Evolutionary conservation across 2,797 vertebrate genomes (phyloP).

Genomic region (Acanthopagrus latus): DNA sequence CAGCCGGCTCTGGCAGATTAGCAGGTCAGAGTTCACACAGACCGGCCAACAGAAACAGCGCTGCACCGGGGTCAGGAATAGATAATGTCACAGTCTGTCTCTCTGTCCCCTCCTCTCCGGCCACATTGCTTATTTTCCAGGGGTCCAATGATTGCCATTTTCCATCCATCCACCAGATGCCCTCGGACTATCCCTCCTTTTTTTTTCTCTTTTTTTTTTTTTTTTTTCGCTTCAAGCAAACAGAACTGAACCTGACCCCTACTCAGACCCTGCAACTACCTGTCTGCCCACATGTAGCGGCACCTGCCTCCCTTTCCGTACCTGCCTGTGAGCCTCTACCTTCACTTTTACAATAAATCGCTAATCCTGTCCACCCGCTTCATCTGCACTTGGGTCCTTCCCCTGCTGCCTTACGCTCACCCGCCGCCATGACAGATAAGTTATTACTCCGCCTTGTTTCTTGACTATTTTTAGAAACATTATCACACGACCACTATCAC

Average conservation of each 20-base stretch:
- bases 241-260: not conserved
- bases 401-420: not conserved
- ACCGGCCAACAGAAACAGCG: not conserved
- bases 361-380: not conserved
- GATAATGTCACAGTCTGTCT: not conserved
- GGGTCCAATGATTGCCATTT: not conserved
- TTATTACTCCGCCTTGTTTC: not conserved
- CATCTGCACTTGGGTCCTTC: not conserved
- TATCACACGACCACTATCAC: not conserved
- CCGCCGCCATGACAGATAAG: not conserved
- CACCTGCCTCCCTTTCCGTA: not conserved
- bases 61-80: not conserved
- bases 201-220: not conserved
- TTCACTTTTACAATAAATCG: not conserved
- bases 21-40: conserved; percentile 1
- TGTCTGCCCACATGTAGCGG: not conserved
- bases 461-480: not conserved
- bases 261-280: not conserved
- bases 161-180: not conserved
- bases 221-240: not conserved
- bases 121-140: not conserved
- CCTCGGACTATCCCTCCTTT: not conserved
- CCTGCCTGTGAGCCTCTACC: not conserved
- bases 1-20: not conserved
- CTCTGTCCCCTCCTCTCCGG: not conserved